Evolutionary conservation across 2,797 vertebrate genomes (phyloP), one percentile per base, ranked within the genome.

Genomic region (Periparus ater): DNA sequence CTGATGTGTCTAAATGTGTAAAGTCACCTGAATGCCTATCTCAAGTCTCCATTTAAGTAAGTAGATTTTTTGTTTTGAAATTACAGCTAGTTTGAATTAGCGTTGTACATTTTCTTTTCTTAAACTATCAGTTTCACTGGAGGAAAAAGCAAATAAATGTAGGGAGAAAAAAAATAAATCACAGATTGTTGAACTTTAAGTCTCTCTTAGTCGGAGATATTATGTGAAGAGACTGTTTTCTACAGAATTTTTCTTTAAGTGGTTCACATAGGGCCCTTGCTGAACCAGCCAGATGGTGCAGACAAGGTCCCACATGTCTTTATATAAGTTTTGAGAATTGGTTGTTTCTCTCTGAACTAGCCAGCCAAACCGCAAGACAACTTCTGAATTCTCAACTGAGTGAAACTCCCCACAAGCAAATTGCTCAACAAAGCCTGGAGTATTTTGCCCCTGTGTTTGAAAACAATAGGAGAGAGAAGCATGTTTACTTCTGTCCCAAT

Each of bases 331-430:
- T 85, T 91, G 25, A 79, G 74, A 55, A 51, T 79, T 67, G 34
- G 17, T 93, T 66, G 13, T 45, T 84, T 84, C 63, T 81, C 36
- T 86, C 40, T 21, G 3, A 89, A 50, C 40, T 62, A 79, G 18
- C 36, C 38, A 76, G 87, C 84, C 86, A 96, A 96, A 93, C 92
- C 91, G 63, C 81, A 91, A 77, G 67, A 81, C 74, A 91, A 89
- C 80, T 96, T 96, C 81, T 95, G 91, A 88, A 85, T 92, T 80
- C 67, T 85, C 65, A 82, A 4, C 22, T 82, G 84, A 92, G 42
- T 58, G 75, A 89, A 96, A 87, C 17, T 82, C 51, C 48, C 72
- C 87, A 80, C 57, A 85, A 76, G 87, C 57, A 82, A 89, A 94
- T 85, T 92, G 60, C 89, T 89, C 84, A 93, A 92, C 89, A 83